Base-by-base conservation (phyloP, 2,888 invertebrate genomes). In the Lissocephala sabroskyi region DNA sequence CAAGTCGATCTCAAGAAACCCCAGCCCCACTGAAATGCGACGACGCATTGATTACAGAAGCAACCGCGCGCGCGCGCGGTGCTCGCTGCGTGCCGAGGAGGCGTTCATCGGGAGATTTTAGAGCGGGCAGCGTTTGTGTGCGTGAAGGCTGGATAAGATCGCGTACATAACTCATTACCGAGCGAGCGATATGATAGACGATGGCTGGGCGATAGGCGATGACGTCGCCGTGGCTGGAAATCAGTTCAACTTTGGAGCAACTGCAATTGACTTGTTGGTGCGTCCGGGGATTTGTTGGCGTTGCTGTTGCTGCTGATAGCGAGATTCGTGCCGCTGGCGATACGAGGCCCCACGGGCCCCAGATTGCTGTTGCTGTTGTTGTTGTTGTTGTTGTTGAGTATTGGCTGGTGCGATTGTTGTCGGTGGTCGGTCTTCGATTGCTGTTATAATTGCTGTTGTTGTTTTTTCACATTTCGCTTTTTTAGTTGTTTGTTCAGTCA, bases 1-100 rank as follows among this genome's bases (percentile, higher is more conserved):
- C 16, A 49, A 51, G 35, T 3, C 16, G 51, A 51, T 52, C 32
- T 54, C 57, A 64, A 65, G n/a, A n/a, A n/a, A n/a, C n/a, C n/a
- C n/a, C n/a, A n/a, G n/a, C n/a, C n/a, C 18, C 23, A 28, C 41
- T 65, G 61, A 58, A 43, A 71, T 73, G 76, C 65, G 76, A 54
- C 64, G 70, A 76, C 66, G 68, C 70, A 71, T 76, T 68, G 74
- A 76, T 71, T 73, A 63, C 74, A 60, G 61, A n/a, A n/a, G n/a
- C n/a, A n/a, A n/a, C n/a, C n/a, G n/a, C n/a, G 52, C 74, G 56
- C 55, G 48, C 49, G 49, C 46, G 32, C 39, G 11, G 10, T 39
- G 23, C 18, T 33, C 50, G 58, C 51, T 51, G 58, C 51, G n/a
- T n/a, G n/a, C n/a, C n/a, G n/a, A n/a, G n/a, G n/a, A n/a, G n/a